Conservation (phyloP, 2,113 vertebrate species). For the Aepyceros melampus region DNA sequence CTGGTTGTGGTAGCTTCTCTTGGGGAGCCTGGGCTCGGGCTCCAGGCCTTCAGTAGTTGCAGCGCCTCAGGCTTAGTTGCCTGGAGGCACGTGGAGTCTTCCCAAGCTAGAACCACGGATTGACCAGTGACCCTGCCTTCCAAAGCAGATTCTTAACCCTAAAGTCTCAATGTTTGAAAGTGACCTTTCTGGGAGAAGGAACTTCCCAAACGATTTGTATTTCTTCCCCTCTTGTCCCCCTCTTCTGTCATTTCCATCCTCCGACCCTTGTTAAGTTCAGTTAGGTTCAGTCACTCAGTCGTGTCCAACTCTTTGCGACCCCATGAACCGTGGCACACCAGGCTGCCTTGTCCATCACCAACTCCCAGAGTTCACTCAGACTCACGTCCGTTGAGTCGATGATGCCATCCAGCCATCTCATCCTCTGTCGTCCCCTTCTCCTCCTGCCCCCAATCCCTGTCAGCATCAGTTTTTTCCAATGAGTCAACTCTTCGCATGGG, state of each 20-base stretch:
- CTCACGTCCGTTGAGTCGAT: fast-evolving
- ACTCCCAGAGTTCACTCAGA: too few species aligned
- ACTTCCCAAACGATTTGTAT: not conserved
- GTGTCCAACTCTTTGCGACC: not conserved
- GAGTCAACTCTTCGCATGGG: too few species aligned
- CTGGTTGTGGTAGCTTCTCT: not conserved
- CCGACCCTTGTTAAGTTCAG: not conserved
- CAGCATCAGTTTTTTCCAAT: too few species aligned
- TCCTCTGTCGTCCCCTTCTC: too few species aligned
- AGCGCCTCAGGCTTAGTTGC: not conserved
- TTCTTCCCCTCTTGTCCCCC: not conserved
- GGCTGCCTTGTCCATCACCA: too few species aligned
- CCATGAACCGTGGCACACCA: too few species aligned
- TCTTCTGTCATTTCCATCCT: not conserved
- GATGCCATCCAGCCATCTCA: too few species aligned
- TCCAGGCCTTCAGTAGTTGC: fast-evolving
- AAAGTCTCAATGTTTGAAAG: not conserved
- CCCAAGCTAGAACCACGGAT: not conserved
- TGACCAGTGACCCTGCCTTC: not conserved
- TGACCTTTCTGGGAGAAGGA: not conserved
- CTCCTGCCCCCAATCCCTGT: too few species aligned
- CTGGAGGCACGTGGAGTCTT: not conserved
- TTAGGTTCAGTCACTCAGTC: fast-evolving
- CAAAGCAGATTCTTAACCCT: not conserved
- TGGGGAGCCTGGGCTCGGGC: not conserved